These are phyloP conservation scores for Cromileptes altivelis DNA, from an alignment of 2,113 vertebrate genomes.

Conservation along the genomic window DNA sequence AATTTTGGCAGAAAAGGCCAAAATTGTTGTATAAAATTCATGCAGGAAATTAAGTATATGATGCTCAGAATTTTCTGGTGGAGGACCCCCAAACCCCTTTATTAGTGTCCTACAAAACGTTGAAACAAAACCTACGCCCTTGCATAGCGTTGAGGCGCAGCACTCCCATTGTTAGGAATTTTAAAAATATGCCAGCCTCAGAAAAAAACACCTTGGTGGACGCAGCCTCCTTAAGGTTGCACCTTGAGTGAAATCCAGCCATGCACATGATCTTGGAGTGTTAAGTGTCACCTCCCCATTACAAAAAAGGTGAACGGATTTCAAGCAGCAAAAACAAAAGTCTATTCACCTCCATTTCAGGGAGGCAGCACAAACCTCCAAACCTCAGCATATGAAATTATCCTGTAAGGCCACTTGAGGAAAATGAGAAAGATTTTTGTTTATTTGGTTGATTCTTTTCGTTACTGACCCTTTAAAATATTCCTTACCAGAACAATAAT, in stretches of 20 bases:
- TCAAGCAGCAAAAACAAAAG: slow-evolving; percentile 13
- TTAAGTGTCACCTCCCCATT: not conserved
- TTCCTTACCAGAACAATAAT: slow-evolving; percentile 22
- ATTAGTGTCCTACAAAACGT: no score
- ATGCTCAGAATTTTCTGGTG: no score
- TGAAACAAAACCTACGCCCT: no score
- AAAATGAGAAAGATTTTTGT: not conserved
- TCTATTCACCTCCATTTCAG: slow-evolving; percentile 21
- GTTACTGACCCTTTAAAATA: slow-evolving; percentile 7
- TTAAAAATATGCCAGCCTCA: no score
- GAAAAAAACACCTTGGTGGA: no score
- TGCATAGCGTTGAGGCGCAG: no score
- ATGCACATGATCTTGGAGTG: slow-evolving; percentile 7
- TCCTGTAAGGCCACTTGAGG: slow-evolving; percentile 2
- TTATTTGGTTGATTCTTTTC: not conserved
- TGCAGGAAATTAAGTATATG: no score
- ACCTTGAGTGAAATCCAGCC: not conserved
- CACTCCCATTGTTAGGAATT: no score
- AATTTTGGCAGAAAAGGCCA: no score
- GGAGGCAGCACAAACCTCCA: not conserved
- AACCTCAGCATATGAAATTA: slow-evolving; percentile 12
- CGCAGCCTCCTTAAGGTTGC: not conserved
- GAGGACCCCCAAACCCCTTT: no score
- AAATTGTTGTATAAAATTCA: no score
- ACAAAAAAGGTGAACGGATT: not conserved